phyloP scores from a whole-genome alignment of 92 coral and sea anemone species.

The Galaxea fascicularis region DNA sequence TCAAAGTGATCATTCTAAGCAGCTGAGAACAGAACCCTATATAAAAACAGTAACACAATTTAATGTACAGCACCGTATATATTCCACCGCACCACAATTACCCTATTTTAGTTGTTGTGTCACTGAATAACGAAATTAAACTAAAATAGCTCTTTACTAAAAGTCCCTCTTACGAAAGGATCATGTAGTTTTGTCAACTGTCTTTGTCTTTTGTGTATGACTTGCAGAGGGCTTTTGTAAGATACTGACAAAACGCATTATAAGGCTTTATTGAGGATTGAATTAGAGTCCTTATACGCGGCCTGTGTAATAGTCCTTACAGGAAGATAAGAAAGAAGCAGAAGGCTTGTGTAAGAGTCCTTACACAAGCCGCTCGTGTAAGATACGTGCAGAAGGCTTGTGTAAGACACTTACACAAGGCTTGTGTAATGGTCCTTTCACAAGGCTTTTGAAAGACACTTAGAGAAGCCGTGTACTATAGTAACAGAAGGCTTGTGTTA shows the following conservation, averaged over 20 bases:
- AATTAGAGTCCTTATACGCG: not conserved
- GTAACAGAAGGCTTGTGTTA: not conserved
- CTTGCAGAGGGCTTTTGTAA: not conserved
- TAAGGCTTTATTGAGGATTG: not conserved
- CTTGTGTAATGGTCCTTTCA: not conserved
- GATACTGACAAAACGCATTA: not conserved
- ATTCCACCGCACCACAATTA: slow-evolving; percentile 1
- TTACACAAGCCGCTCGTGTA: not conserved
- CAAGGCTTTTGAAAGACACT: not conserved
- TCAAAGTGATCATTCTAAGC: slow-evolving; percentile 5
- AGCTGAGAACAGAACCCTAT: not conserved
- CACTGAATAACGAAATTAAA: not conserved
- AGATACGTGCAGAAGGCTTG: not conserved
- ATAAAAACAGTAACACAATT: not conserved
- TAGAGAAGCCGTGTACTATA: not conserved
- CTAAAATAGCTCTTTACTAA: not conserved
- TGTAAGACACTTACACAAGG: not conserved
- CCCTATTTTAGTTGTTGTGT: slow-evolving; percentile 11
- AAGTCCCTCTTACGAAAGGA: not conserved
- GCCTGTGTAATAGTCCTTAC: slow-evolving; percentile 1
- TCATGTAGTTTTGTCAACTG: not conserved
- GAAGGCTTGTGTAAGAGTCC: not conserved
- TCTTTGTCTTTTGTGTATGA: not conserved
- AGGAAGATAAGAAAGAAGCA: no score
- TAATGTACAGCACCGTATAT: not conserved